Percentiles rank a stretch among this genome's conserved stretches.
Conservation (phyloP, 2,888 invertebrate species). For the Gnatocerus cornutus region DNA sequence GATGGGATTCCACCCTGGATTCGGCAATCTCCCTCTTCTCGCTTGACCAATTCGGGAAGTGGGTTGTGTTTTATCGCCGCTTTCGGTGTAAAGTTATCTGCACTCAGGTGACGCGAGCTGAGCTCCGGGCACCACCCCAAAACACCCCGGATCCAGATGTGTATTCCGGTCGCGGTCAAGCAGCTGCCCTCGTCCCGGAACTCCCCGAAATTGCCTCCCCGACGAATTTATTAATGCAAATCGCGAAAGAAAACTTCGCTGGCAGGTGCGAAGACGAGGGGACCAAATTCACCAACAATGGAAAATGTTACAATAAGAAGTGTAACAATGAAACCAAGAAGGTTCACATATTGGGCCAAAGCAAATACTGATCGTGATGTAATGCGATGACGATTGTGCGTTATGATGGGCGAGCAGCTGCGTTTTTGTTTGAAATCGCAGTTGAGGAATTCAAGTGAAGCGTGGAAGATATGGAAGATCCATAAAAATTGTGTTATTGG, state of each 20-base stretch:
- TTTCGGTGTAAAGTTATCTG: conserved; percentile 55
- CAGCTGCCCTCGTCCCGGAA: conserved; percentile 52
- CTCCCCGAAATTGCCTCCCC: conserved; percentile 27
- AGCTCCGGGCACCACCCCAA: conserved; percentile 58
- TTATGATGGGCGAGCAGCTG: conserved; percentile 42
- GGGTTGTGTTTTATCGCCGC: conserved; percentile 50
- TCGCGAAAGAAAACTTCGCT: conserved; percentile 28
- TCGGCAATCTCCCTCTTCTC: conserved; percentile 16
- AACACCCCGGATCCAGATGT: conserved; percentile 62
- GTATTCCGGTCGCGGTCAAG: conserved; percentile 51
- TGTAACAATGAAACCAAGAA: conserved; percentile 36
- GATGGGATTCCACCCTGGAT: conserved; percentile 8
- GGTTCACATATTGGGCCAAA: conserved; percentile 29
- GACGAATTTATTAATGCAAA: conserved; percentile 17
- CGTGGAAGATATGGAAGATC: too few species aligned
- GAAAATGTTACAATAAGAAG: conserved; percentile 37
- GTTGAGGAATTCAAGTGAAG: too few species aligned
- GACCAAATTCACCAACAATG: conserved; percentile 42
- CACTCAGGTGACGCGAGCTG: conserved; percentile 50
- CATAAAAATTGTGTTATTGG: too few species aligned
- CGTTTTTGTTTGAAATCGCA: conserved; percentile 23
- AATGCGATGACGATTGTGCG: conserved; percentile 21
- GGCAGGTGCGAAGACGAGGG: conserved; percentile 38
- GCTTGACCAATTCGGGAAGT: conserved; percentile 50
- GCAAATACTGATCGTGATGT: conserved; percentile 33